Evolutionary conservation across 2,797 vertebrate genomes (phyloP), one percentile per base, ranked within the genome.

Genomic region (Mareca strepera): DNA sequence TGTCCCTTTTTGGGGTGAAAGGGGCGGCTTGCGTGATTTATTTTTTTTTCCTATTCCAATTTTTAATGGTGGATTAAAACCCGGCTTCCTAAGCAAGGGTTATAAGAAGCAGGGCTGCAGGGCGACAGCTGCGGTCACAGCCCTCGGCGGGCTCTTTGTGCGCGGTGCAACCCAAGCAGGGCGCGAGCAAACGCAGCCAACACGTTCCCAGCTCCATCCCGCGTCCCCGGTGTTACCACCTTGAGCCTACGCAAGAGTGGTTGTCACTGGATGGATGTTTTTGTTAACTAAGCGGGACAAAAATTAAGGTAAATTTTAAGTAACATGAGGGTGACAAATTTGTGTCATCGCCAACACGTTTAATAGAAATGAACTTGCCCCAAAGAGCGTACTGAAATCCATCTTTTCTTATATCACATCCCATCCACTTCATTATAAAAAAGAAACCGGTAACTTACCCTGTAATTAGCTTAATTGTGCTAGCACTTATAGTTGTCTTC

Each of bases 151-250:
- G 66, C 41, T 41, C 15, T 52, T 28, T 12, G 12, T 1, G 78
- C 17, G 76, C 33, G 2, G 1, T 6, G 67, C 0, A 0, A 3
- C 1, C 28, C 0, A 1, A 1, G 7, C 1, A 21, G 2, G 17
- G 9, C 0, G 18, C 28, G n/a, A n/a, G 11, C 20, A 0, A 7
- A 3, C 1, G 12, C 41, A 1, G 21, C 1, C 4, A 18, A 0
- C 60, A 2, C 15, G 15, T 58, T 50, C 17, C 8, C n/a, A 1
- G 1, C 0, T n/a, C 14, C 10, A 0, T 3, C 2, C 35, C 0
- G 1, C 23, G 3, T 52, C 56, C 14, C 1, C 4, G 10, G 35
- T 7, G 29, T 6, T 7, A 11, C 5, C 5, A 0, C 1, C 5
- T 0, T 0, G 39, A 11, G 66, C 22, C 1, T 2, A 1, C 0